Evolutionary conservation across 2,888 invertebrate species (phyloP).

Genomic region (Cantharis lateralis): DNA sequence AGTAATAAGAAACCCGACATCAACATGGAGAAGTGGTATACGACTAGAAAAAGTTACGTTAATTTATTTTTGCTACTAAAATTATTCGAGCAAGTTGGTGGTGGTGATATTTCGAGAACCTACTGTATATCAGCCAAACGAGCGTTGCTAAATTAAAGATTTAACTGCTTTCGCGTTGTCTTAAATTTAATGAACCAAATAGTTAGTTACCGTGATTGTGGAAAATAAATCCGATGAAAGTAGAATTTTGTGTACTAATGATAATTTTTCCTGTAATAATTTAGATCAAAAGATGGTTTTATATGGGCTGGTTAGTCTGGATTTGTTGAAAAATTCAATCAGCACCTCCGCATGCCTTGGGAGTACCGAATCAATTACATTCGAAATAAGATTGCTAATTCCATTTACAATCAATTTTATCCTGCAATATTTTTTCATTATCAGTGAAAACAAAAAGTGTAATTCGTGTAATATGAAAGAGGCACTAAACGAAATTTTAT

Average conservation of each 20-base stretch:
- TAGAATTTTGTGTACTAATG: too few relatives aligned
- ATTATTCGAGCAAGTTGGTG: not conserved
- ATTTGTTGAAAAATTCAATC: slow-evolving; percentile 30
- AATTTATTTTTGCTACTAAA: not conserved
- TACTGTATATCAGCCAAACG: not conserved
- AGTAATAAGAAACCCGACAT: slow-evolving; percentile 4
- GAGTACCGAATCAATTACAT: slow-evolving; percentile 27
- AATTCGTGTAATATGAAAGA: not conserved
- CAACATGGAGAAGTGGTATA: not conserved
- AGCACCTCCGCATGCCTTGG: slow-evolving; percentile 22
- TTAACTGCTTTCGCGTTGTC: not conserved
- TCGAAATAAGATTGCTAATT: slow-evolving; percentile 30
- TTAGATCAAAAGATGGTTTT: not conserved
- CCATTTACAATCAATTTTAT: slow-evolving; percentile 13
- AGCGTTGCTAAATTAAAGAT: slow-evolving; percentile 1
- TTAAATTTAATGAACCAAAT: not conserved
- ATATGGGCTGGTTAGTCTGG: not conserved
- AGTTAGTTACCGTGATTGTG: not conserved
- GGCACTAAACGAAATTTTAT: slow-evolving; percentile 7
- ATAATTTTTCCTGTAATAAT: not conserved
- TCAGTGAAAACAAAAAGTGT: not conserved
- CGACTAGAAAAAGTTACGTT: not conserved
- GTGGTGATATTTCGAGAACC: not conserved
- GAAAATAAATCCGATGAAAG: not conserved
- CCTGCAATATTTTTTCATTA: not conserved